Evolutionary conservation across 2,797 vertebrate genomes (phyloP).

Genomic region (Hylomyscus alleni): DNA sequence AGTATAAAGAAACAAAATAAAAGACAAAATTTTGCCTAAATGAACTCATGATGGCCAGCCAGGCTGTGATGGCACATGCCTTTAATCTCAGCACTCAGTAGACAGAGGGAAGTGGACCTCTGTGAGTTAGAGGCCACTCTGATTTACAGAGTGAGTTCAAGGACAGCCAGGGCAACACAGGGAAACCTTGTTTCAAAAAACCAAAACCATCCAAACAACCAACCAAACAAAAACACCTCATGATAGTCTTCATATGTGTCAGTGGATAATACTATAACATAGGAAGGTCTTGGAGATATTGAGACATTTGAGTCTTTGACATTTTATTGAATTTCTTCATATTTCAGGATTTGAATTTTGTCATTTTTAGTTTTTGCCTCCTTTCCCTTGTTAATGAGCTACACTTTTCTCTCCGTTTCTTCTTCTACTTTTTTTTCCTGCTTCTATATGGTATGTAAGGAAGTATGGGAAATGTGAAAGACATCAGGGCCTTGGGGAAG

Average conservation of each 20-base stretch:
- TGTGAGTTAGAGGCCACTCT: neutral
- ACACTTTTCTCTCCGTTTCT: neutral
- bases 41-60: neutral
- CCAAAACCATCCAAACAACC: neutral
- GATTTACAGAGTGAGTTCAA: neutral
- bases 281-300: neutral
- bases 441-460: neutral
- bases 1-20: neutral
- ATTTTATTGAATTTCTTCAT: neutral
- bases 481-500: neutral
- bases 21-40: constrained; percentile 17
- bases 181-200: neutral
- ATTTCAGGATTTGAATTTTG: constrained; percentile 26
- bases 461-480: constrained; percentile 9
- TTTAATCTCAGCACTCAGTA: neutral
- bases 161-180: neutral
- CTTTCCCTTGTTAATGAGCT: neutral
- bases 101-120: neutral
- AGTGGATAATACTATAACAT: neutral
- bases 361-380: constrained; percentile 17
- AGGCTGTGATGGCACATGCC: neutral
- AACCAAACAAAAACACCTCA: neutral
- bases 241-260: neutral
- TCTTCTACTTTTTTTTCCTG: neutral
- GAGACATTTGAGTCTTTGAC: neutral